phyloP scores from a whole-genome alignment of 2,888 invertebrate genomes.

The Auanema freiburgensis region DNA sequence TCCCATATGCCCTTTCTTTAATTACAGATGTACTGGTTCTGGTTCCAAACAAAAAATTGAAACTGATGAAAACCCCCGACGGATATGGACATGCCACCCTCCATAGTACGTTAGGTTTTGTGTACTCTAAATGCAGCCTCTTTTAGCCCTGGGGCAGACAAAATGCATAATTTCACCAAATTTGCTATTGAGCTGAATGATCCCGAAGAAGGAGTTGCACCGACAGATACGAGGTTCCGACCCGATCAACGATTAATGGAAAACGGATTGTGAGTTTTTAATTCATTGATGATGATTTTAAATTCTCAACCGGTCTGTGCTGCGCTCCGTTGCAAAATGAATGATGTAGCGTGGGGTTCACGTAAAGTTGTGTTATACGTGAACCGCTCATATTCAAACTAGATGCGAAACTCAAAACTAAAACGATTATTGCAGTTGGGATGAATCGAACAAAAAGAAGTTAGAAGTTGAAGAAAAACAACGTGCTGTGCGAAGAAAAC shows the following conservation, averaged over 20 bases:
- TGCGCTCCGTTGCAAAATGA: too few relatives aligned
- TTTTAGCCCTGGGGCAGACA: conserved; percentile 72
- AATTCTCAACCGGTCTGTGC: background rate
- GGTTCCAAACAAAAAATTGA: conserved; percentile 78
- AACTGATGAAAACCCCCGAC: conserved; percentile 77
- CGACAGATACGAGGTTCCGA: conserved; percentile 86
- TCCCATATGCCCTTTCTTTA: background rate
- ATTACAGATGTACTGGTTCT: conserved; percentile 42
- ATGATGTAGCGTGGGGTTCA: background rate
- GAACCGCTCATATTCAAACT: background rate
- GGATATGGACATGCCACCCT: conserved; percentile 83
- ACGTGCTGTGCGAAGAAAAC: conserved; percentile 76
- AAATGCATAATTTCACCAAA: conserved; percentile 90
- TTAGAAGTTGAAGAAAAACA: conserved; percentile 92
- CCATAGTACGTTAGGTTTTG: conserved; percentile 67
- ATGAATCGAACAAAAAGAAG: conserved; percentile 77
- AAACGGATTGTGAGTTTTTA: conserved; percentile 69
- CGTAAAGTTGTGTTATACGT: background rate
- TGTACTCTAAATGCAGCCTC: background rate
- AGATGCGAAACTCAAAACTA: background rate
- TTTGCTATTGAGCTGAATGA: conserved; percentile 96
- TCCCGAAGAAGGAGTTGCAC: conserved; percentile 85
- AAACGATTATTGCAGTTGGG: conserved; percentile 71
- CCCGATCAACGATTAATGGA: conserved; percentile 99
- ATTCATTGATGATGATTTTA: background rate